A percentile compares a stretch with the other conserved stretches of the same genome.
phyloP scores from a whole-genome alignment of 1,140 invertebrate species.

The Octopus sinensis region DNA sequence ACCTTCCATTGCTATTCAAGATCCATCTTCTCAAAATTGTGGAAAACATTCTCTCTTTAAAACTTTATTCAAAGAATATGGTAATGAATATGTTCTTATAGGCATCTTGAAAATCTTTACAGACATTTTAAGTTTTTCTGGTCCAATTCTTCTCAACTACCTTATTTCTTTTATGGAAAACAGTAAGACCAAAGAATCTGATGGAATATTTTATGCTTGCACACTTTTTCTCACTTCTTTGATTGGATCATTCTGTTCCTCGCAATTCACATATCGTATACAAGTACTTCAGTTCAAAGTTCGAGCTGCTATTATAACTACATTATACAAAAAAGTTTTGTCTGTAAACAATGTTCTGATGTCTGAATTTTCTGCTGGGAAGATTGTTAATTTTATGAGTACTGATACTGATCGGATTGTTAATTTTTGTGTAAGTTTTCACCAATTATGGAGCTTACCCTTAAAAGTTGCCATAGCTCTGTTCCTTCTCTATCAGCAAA shows the following conservation, averaged over 20 bases:
- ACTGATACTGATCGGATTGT: conserved; percentile 92
- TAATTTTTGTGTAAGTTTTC: conserved; percentile 93
- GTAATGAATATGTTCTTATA: conserved; percentile 81
- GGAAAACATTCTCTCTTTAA: conserved; percentile 62
- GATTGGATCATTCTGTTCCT: conserved; percentile 71
- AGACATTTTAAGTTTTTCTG: conserved; percentile 80
- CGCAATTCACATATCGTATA: conserved; percentile 88
- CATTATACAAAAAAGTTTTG: conserved; percentile 80
- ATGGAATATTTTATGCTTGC: conserved; percentile 78
- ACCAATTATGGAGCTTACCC: conserved; percentile 94
- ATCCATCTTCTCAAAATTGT: background rate
- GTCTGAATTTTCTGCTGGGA: conserved; percentile 69
- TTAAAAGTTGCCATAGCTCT: conserved; percentile 65
- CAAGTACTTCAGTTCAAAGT: conserved; percentile 83
- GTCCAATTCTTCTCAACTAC: conserved; percentile 81
- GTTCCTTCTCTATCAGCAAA: conserved; percentile 65
- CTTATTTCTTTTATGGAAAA: conserved; percentile 80
- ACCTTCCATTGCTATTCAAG: conserved; percentile 20
- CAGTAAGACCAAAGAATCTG: conserved; percentile 64
- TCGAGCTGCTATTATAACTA: conserved; percentile 75
- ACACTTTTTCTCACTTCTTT: conserved; percentile 63
- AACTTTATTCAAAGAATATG: conserved; percentile 79
- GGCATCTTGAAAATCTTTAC: conserved; percentile 82
- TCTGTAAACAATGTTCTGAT: conserved; percentile 39
- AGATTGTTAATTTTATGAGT: conserved; percentile 95